A percentile compares a stretch with the other conserved stretches of the same genome.
Evolutionary conservation across 92 coral and sea anemone genomes (phyloP).

Genomic region (Virgularia gustaviana): DNA sequence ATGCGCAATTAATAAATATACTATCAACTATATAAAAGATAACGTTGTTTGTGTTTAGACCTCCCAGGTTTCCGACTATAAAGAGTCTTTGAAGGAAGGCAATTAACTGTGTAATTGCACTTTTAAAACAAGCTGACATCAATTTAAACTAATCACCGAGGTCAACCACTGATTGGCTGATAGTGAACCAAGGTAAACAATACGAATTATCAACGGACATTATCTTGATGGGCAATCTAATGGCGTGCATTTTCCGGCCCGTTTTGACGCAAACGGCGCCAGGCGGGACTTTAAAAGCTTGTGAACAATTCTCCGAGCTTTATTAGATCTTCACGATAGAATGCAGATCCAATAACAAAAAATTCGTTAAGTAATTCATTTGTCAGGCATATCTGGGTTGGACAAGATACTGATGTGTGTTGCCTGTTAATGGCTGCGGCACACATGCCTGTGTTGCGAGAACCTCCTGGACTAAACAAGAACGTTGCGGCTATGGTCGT

Average conservation of each 20-base stretch:
- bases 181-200: conserved; percentile 28
- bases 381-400: conserved; percentile 29
- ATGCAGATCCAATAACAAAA: conserved; percentile 62
- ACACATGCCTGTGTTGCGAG: not conserved
- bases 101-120: conserved; percentile 46
- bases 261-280: conserved; percentile 50
- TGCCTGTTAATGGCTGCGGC: not conserved
- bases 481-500: no score
- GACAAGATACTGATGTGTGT: not conserved
- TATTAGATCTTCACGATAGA: conserved; percentile 43
- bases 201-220: conserved; percentile 31
- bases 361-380: conserved; percentile 37
- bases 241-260: conserved; percentile 38
- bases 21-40: conserved; percentile 37
- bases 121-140: conserved; percentile 94
- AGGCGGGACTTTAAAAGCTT: conserved; percentile 59
- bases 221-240: conserved; percentile 39
- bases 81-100: conserved; percentile 37
- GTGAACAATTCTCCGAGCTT: conserved; percentile 45
- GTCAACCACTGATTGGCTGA: conserved; percentile 62
- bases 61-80: conserved; percentile 36
- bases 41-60: conserved; percentile 42
- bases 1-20: conserved; percentile 19
- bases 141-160: conserved; percentile 41
- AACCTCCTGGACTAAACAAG: conserved; percentile 2